Conservation (phyloP, 2,113 vertebrate species). For the Carlito syrichta region DNA sequence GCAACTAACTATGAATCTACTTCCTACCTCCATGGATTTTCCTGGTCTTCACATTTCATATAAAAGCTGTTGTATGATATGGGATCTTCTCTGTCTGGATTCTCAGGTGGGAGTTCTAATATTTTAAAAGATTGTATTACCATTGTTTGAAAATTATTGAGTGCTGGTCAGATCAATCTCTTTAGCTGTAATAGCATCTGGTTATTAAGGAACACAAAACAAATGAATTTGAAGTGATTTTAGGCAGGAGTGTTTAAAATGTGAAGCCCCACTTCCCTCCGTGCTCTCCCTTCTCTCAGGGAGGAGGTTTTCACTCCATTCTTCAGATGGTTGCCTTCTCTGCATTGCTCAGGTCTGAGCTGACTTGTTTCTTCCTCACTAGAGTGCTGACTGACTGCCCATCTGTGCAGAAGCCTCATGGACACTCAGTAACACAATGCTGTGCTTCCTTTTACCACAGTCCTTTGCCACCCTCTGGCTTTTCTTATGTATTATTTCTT, state of each 20-base stretch:
- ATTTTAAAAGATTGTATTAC: no score
- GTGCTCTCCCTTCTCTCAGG: no score
- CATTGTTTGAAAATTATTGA: not conserved
- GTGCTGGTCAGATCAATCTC: accelerated
- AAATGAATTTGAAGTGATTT: not conserved
- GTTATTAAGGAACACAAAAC: not conserved
- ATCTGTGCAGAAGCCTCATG: not conserved
- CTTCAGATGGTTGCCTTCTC: not conserved
- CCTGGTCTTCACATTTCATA: not conserved
- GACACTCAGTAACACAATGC: accelerated
- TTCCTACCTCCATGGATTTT: not conserved
- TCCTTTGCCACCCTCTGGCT: accelerated
- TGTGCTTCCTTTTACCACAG: no score
- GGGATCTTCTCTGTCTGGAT: not conserved
- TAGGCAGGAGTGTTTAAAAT: not conserved
- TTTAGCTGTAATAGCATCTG: not conserved
- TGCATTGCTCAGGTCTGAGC: no score
- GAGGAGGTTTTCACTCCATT: not conserved
- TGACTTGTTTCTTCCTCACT: no score
- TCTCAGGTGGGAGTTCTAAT: not conserved
- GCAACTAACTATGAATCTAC: not conserved
- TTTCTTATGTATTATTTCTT: not conserved
- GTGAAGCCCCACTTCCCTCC: not conserved
- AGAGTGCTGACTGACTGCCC: accelerated
- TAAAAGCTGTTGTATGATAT: not conserved